These are phyloP conservation scores for Sternotherus odoratus DNA, from an alignment of 2,797 vertebrate genomes.

Conservation along the genomic window DNA sequence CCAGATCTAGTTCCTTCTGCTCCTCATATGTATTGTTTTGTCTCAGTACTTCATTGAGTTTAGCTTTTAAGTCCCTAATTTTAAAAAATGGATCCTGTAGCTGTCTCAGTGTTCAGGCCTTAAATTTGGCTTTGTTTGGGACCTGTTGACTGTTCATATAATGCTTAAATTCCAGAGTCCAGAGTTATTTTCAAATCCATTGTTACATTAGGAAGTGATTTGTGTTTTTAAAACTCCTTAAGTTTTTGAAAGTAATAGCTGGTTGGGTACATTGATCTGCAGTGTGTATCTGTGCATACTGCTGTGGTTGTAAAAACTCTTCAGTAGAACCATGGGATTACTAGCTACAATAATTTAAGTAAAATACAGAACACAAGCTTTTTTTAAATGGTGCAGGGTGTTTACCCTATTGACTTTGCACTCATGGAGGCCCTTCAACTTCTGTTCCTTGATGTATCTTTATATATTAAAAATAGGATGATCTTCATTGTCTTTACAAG, in stretches of 20 bases:
- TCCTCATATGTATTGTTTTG: background rate
- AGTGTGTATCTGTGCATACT: background rate
- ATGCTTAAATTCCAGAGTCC: background rate
- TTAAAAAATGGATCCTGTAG: background rate
- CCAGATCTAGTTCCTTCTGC: background rate
- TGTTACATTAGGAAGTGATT: background rate
- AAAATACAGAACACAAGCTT: background rate
- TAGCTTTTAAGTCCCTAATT: background rate
- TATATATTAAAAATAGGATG: background rate
- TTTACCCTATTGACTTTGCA: background rate
- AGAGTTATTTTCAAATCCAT: background rate
- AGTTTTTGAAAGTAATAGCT: background rate
- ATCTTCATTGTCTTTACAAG: background rate
- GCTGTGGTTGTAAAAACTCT: background rate
- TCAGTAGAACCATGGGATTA: background rate
- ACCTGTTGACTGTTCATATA: background rate
- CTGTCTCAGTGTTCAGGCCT: background rate
- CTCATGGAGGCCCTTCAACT: background rate
- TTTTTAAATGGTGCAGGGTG: background rate
- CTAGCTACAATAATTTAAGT: background rate
- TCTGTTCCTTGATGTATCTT: background rate
- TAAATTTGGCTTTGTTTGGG: background rate
- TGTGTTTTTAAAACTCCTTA: background rate
- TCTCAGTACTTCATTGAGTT: background rate
- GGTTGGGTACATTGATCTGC: background rate